Percentiles rank a stretch among this genome's conserved stretches.
Conservation (phyloP, 2,797 vertebrate species). For the Danio tinwini region DNA sequence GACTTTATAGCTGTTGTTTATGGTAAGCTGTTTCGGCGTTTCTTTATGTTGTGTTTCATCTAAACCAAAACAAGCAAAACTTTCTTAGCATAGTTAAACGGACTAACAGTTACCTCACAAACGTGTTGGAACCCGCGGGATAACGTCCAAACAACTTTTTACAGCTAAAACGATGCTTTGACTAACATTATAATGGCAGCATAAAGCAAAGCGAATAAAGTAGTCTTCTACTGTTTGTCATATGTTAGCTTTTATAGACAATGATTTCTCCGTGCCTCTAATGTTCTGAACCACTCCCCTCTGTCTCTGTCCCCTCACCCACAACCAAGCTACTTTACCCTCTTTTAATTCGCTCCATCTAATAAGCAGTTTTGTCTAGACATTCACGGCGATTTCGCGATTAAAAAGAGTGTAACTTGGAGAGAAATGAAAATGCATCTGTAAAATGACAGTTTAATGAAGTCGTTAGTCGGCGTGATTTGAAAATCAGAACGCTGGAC, state of each 20-base stretch:
- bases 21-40: background rate
- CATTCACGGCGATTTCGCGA: background rate
- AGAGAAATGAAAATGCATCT: background rate
- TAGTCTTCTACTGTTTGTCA: constrained; percentile 33
- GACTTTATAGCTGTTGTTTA: background rate
- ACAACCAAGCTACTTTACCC: constrained; percentile 22
- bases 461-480: background rate
- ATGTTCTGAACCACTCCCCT: constrained; percentile 50
- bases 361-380: background rate
- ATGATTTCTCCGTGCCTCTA: constrained; percentile 27
- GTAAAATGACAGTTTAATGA: background rate
- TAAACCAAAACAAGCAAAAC: constrained; percentile 3
- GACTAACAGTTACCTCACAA: background rate
- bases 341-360: constrained; percentile 19
- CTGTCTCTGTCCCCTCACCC: constrained; percentile 36
- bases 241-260: constrained; percentile 40
- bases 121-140: background rate
- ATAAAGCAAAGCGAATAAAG: constrained; percentile 19
- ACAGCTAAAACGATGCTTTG: background rate
- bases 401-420: background rate
- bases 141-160: constrained; percentile 12
- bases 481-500: background rate
- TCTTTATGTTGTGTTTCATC: background rate
- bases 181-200: background rate
- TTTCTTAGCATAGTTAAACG: constrained; percentile 9